These are phyloP conservation scores for Peucedramus taeniatus DNA, from an alignment of 2,113 vertebrate genomes.

Conservation along the genomic window DNA sequence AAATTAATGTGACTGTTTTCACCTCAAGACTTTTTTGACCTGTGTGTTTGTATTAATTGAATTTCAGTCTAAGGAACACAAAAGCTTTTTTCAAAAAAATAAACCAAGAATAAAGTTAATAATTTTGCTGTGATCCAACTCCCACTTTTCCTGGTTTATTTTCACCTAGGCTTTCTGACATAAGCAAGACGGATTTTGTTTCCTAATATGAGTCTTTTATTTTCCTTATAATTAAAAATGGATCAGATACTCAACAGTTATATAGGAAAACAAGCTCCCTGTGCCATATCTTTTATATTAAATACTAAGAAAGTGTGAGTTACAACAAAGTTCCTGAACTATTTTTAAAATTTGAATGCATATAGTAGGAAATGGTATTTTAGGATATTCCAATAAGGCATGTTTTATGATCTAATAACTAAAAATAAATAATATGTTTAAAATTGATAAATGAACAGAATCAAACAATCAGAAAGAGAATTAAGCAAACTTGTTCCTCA, in stretches of 20 bases:
- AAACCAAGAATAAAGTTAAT: neutral
- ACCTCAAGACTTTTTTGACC: neutral
- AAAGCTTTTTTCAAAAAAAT: neutral
- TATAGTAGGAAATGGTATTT: neutral
- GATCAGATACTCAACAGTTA: neutral
- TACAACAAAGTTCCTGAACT: neutral
- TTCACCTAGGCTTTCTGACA: neutral
- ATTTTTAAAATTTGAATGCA: neutral
- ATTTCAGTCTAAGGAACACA: neutral
- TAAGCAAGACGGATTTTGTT: neutral
- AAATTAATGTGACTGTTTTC: neutral
- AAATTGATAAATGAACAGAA: neutral
- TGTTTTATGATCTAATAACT: neutral
- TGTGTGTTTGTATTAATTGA: neutral
- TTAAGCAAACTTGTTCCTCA: neutral
- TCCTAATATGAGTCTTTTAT: neutral
- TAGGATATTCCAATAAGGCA: neutral
- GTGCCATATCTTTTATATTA: neutral
- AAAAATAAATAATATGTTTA: neutral
- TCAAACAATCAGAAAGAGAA: neutral
- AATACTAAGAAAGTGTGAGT: neutral
- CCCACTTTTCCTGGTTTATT: neutral
- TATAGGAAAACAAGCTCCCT: neutral
- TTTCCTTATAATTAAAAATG: neutral
- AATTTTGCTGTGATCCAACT: neutral